These are phyloP conservation scores for Rhagoletis zephyria DNA, from an alignment of 1,140 invertebrate genomes.

Conservation along the genomic window DNA sequence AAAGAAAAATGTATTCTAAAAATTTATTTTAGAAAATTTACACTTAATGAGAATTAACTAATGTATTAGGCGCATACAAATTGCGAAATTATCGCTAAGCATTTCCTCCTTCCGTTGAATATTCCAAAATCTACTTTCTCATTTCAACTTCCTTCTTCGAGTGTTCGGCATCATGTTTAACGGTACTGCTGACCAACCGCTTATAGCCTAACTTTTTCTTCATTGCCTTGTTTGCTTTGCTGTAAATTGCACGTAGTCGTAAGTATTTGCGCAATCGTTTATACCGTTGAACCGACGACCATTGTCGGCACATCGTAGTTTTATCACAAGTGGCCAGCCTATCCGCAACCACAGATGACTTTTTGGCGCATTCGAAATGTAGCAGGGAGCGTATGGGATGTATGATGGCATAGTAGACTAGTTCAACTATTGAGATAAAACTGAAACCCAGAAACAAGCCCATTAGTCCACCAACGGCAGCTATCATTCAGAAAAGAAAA, in stretches of 20 bases:
- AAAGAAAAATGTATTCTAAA: too few relatives aligned
- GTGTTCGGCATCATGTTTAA: not conserved
- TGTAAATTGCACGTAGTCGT: not conserved
- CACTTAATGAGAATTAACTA: not conserved
- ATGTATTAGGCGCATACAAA: not conserved
- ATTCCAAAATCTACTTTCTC: not conserved
- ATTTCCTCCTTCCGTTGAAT: too few relatives aligned
- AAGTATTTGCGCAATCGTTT: conserved; percentile 32
- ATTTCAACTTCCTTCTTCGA: not conserved
- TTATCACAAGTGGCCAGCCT: not conserved
- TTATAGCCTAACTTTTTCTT: not conserved
- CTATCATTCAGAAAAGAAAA: conserved; percentile 73
- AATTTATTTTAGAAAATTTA: too few relatives aligned
- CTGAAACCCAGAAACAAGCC: conserved; percentile 87
- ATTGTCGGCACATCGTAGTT: not conserved
- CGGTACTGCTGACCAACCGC: not conserved
- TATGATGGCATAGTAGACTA: conserved; percentile 80
- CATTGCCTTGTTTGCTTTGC: not conserved
- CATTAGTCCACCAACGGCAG: conserved; percentile 84
- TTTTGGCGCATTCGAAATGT: conserved; percentile 6
- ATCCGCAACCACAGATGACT: not conserved
- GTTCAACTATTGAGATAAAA: conserved; percentile 83
- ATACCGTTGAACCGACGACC: not conserved
- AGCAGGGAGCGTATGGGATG: conserved; percentile 74
- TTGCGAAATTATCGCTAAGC: not conserved